Evolutionary conservation across 1,140 invertebrate species (phyloP).

Genomic region (Drosophila nikananu): DNA sequence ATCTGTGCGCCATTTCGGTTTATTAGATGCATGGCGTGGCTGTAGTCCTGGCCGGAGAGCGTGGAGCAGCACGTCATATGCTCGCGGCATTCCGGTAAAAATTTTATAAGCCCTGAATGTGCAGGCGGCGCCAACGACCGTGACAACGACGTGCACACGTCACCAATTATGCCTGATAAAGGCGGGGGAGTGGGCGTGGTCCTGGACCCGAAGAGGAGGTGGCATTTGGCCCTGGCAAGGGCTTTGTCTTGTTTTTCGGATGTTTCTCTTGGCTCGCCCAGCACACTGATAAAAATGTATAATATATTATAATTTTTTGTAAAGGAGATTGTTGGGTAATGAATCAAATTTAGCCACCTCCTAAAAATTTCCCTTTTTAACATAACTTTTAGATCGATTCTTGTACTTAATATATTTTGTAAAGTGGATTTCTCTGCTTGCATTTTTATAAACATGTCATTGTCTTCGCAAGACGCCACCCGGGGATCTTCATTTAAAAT

Average conservation of each 20-base stretch:
- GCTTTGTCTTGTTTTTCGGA: conserved; percentile 28
- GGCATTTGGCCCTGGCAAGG: conserved; percentile 39
- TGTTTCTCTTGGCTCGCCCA: conserved; percentile 2
- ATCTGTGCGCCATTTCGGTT: conserved; percentile 20
- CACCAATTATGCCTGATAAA: conserved; percentile 65
- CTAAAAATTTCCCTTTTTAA: neutral
- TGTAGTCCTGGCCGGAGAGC: conserved; percentile 2
- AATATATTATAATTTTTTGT: neutral
- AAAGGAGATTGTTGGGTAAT: no score
- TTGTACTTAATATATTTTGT: neutral
- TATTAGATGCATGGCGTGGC: conserved; percentile 43
- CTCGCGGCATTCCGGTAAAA: conserved; percentile 53
- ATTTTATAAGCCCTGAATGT: conserved; percentile 73
- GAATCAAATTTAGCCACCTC: neutral
- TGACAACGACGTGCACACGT: conserved; percentile 63
- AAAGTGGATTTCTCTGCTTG: conserved; percentile 14
- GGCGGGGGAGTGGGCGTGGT: conserved; percentile 7
- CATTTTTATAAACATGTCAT: conserved; percentile 74
- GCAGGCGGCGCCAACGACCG: conserved; percentile 69
- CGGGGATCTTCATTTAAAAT: conserved; percentile 75
- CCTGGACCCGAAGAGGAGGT: conserved; percentile 18
- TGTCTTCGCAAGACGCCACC: conserved; percentile 9
- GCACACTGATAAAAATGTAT: conserved; percentile 5
- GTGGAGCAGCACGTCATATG: conserved; percentile 4
- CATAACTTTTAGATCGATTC: neutral